Conservation (phyloP, 1,140 invertebrate species). For the Drosophila erecta region DNA sequence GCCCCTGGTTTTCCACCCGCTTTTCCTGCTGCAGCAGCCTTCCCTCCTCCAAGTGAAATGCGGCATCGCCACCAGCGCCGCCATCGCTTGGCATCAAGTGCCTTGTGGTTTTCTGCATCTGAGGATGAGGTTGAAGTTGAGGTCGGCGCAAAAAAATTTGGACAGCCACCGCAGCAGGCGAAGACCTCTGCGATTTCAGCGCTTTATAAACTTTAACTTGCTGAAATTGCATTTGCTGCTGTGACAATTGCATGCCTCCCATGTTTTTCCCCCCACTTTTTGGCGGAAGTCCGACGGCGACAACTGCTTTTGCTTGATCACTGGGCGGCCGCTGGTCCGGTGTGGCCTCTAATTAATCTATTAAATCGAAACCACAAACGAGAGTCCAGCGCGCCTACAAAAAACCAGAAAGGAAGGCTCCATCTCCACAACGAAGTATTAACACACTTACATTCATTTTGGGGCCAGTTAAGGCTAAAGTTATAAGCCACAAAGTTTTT, state of each 20-base stretch:
- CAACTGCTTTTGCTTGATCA: slow-evolving; percentile 79
- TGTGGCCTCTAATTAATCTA: slow-evolving; percentile 78
- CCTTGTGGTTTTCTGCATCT: slow-evolving; percentile 56
- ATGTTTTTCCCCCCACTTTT: slow-evolving; percentile 27
- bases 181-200: slow-evolving; percentile 21
- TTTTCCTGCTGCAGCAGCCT: slow-evolving; percentile 9
- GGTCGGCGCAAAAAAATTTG: slow-evolving; percentile 26
- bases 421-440: not conserved
- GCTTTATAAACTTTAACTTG: slow-evolving; percentile 48
- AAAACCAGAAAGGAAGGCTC: slow-evolving; percentile 6
- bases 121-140: slow-evolving; percentile 45
- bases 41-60: slow-evolving; percentile 41
- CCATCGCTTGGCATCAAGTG: slow-evolving; percentile 77
- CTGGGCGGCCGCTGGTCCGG: slow-evolving; percentile 61
- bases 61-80: slow-evolving; percentile 61
- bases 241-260: slow-evolving; percentile 19
- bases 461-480: too few relatives aligned
- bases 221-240: slow-evolving; percentile 6
- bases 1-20: not conserved
- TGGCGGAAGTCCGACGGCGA: slow-evolving; percentile 68
- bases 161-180: slow-evolving; percentile 24
- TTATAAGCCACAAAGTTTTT: not conserved
- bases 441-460: not conserved
- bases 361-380: slow-evolving; percentile 72
- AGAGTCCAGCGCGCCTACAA: slow-evolving; percentile 50